These are phyloP conservation scores for Mionectes olivaceus DNA, from an alignment of 2,797 vertebrate genomes.

Conservation along the genomic window DNA sequence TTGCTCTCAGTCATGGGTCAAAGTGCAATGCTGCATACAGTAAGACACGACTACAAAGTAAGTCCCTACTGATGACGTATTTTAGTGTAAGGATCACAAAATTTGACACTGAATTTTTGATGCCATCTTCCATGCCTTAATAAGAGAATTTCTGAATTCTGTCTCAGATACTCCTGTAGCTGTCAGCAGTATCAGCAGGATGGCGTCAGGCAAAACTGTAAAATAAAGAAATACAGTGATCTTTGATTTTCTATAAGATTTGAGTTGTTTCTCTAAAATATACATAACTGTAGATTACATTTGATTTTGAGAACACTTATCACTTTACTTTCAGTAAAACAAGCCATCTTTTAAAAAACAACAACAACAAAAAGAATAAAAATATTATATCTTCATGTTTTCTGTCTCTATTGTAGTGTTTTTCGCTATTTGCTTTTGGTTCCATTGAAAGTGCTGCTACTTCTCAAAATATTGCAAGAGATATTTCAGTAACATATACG, in stretches of 20 bases:
- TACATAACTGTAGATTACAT: neutral
- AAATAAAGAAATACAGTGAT: neutral
- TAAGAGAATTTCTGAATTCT: neutral
- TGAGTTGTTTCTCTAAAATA: neutral
- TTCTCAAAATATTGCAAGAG: neutral
- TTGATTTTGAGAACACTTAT: neutral
- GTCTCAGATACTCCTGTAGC: neutral
- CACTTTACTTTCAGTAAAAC: neutral
- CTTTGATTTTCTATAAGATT: neutral
- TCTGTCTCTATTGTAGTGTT: neutral
- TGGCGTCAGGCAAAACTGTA: neutral
- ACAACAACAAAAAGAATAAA: neutral
- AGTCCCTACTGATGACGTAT: neutral
- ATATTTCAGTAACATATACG: neutral
- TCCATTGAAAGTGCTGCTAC: neutral
- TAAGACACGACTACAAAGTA: neutral
- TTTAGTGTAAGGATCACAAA: neutral
- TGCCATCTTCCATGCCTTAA: neutral
- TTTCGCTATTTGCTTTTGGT: neutral
- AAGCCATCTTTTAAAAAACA: neutral
- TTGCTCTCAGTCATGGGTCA: neutral
- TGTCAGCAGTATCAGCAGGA: neutral
- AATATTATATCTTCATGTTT: neutral
- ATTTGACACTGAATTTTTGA: neutral
- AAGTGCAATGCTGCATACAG: neutral